Percentiles rank a stretch among this genome's conserved stretches.
These are phyloP conservation scores for Leptinotarsa undecemlineata DNA, from an alignment of 1,140 invertebrate species.

Conservation along the genomic window DNA sequence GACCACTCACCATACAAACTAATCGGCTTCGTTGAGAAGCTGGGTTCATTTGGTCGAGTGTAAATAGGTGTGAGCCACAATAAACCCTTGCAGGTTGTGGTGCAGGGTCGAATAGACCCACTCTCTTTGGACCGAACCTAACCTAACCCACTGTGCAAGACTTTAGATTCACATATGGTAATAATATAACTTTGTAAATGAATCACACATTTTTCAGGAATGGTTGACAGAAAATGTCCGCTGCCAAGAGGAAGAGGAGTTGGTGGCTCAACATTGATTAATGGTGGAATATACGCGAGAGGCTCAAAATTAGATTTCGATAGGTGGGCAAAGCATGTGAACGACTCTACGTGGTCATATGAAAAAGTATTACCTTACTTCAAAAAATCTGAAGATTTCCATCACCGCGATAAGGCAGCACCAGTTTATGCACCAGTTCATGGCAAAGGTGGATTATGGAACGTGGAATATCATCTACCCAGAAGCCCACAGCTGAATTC, in stretches of 20 bases:
- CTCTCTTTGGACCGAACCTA: too few relatives aligned
- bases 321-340: constrained; percentile 67
- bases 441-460: constrained; percentile 28
- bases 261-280: constrained; percentile 66
- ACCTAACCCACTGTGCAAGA: too few relatives aligned
- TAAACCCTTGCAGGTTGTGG: too few relatives aligned
- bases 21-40: too few relatives aligned
- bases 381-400: constrained; percentile 53
- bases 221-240: constrained; percentile 46
- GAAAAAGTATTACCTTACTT: constrained; percentile 65
- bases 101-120: too few relatives aligned
- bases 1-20: too few relatives aligned
- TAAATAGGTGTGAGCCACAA: too few relatives aligned
- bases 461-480: constrained; percentile 26
- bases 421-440: constrained; percentile 21
- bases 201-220: constrained; percentile 25
- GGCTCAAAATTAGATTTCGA: constrained; percentile 68
- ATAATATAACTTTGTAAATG: too few relatives aligned
- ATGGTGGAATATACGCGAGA: constrained; percentile 70
- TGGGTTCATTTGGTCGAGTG: too few relatives aligned
- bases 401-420: constrained; percentile 54
- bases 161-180: too few relatives aligned
- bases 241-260: constrained; percentile 55
- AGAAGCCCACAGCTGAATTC: background rate
- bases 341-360: constrained; percentile 69